Evolutionary conservation across 2,113 vertebrate genomes (phyloP), one percentile per base, ranked within the genome.

Genomic region (Python bivittatus): DNA sequence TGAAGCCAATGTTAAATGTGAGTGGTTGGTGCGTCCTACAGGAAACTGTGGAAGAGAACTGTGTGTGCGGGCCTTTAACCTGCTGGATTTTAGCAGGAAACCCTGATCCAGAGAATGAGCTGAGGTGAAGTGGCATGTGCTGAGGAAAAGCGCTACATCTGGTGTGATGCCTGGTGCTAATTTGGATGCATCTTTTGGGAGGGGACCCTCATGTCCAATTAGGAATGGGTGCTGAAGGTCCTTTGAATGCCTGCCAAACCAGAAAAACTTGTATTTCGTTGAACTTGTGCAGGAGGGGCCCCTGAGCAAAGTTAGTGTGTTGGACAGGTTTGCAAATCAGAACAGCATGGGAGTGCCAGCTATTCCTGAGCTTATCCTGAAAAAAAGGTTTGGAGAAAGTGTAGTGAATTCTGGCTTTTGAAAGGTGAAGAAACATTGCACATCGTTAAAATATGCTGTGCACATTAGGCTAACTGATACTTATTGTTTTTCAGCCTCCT

Each of bases 201-300:
- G 27, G 29, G 38, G 54, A 52, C 13, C 86, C 53, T 60, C 9
- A 0, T 15, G 33, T 20, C 54, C 53, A 60, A 48, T 52, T 84
- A 88, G 38, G 68, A 42, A 23, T 23, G 4, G 17, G 23, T 88
- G 23, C 86, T 83, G 6, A 29, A 79, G 44, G 33, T 12, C 52
- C 33, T 72, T 72, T 11, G 2, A 38, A 60, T 29, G 17, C 42
- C 57, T 57, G 23, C 56, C 29, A 0, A 84, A 57, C 91, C 91
- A 84, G 91, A 88, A 92, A 88, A 92, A 92, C 91, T 52, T 61
- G 91, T 92, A 20, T 23, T 52, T 84, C 38, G 68, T 58, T 5
- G 17, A 11, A 54, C 27, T 6, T 57, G 68, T 33, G 29, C 68
- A 23, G 17, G 27, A 61, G 29, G 48, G 44, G 54, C 86, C 91